Conservation (phyloP, 2,113 vertebrate genomes). For the Sturnus vulgaris region DNA sequence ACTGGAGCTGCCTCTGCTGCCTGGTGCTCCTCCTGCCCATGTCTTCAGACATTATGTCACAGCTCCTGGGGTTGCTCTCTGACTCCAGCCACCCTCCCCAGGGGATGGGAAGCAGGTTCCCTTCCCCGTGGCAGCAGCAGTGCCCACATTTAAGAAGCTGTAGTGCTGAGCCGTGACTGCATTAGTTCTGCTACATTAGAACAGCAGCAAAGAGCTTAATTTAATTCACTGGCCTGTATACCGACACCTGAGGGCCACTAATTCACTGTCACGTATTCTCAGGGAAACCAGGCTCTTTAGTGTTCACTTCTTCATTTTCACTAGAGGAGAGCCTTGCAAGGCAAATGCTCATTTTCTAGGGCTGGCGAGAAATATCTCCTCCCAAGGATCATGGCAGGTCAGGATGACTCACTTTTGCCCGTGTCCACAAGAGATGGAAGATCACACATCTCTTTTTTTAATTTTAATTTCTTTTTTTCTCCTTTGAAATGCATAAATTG, state of each 20-base stretch:
- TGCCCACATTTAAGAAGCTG: slow-evolving; percentile 36
- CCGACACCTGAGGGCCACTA: slow-evolving; percentile 60
- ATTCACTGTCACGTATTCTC: slow-evolving; percentile 51
- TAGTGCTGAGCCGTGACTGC: slow-evolving; percentile 57
- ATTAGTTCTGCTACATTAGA: slow-evolving; percentile 68
- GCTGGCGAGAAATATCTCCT: not conserved
- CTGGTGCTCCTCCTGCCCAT: not conserved
- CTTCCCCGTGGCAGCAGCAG: slow-evolving; percentile 6
- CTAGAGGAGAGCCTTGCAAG: not conserved
- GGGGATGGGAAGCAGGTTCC: slow-evolving; percentile 8
- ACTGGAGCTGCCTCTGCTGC: not conserved
- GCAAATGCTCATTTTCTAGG: not conserved
- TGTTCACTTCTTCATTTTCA: not conserved
- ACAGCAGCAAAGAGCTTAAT: slow-evolving; percentile 61
- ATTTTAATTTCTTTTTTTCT: not conserved
- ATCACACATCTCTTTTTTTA: not conserved
- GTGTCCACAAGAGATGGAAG: not conserved
- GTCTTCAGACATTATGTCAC: slow-evolving; percentile 45
- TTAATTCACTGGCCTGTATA: slow-evolving; percentile 45
- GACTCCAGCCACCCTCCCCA: not conserved
- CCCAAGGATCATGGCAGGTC: not conserved
- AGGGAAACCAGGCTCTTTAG: not conserved
- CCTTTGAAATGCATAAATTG: not conserved
- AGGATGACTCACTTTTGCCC: slow-evolving; percentile 16
- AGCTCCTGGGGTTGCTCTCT: not conserved